Evolutionary conservation across 1,140 invertebrate genomes (phyloP).

Genomic region (Leptinotarsa lineolata): DNA sequence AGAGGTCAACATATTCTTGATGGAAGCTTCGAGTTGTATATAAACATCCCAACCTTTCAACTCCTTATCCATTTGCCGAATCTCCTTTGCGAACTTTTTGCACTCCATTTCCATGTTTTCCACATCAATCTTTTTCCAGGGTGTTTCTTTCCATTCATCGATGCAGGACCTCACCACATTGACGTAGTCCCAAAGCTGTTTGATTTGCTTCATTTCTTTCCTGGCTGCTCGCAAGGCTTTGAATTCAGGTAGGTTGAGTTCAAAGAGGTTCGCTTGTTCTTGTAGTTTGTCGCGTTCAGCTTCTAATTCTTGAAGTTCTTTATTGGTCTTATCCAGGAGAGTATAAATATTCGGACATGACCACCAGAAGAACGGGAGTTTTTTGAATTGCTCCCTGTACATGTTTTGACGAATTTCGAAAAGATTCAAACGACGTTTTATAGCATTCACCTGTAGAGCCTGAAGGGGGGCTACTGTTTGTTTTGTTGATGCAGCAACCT

Average conservation of each 20-base stretch:
- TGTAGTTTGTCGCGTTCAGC: conserved; percentile 68
- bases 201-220: conserved; percentile 78
- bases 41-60: conserved; percentile 81
- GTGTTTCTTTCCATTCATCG: conserved; percentile 89
- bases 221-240: conserved; percentile 74
- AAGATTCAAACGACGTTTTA: conserved; percentile 67
- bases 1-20: conserved; percentile 87
- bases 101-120: conserved; percentile 94
- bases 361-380: conserved; percentile 70
- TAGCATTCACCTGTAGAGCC: conserved; percentile 65
- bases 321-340: conserved; percentile 73
- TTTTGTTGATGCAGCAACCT: conserved; percentile 75
- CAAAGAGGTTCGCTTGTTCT: conserved; percentile 82
- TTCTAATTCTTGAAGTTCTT: conserved; percentile 72
- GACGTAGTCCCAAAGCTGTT: conserved; percentile 90
- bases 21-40: conserved; percentile 69
- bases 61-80: conserved; percentile 85
- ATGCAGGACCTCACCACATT: conserved; percentile 79
- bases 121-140: conserved; percentile 91
- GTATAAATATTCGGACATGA: conserved; percentile 75
- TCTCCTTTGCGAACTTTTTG: conserved; percentile 86
- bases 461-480: conserved; percentile 82
- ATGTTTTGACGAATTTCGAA: conserved; percentile 80
- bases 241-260: conserved; percentile 82
- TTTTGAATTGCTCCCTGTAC: conserved; percentile 77